Evolutionary conservation across 2,888 invertebrate species (phyloP).

Genomic region (Drosophila recens): DNA sequence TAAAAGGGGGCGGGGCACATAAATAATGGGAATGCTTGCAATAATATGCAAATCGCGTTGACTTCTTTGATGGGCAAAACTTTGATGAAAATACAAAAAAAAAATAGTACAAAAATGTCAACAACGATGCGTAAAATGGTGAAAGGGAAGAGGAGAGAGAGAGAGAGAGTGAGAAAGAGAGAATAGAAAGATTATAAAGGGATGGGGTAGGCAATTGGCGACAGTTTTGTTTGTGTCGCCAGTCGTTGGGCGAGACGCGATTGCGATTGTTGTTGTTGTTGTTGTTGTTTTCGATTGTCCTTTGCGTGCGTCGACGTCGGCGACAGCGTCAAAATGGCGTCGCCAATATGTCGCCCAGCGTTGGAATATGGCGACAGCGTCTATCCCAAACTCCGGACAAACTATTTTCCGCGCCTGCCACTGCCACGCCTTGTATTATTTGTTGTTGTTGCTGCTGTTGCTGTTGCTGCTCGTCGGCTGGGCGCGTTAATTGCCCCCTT

Average conservation of each 20-base stretch:
- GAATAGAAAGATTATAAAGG: background rate
- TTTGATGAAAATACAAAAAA: constrained; percentile 39
- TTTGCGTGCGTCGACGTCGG: constrained; percentile 65
- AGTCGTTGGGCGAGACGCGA: constrained; percentile 36
- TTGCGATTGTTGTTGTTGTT: constrained; percentile 16
- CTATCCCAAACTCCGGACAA: constrained; percentile 43
- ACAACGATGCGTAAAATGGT: constrained; percentile 7
- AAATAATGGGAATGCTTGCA: constrained; percentile 61
- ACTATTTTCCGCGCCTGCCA: constrained; percentile 46
- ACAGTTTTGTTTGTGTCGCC: constrained; percentile 62
- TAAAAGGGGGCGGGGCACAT: constrained; percentile 15
- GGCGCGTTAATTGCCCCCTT: constrained; percentile 79
- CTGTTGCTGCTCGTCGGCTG: constrained; percentile 46
- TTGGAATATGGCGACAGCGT: constrained; percentile 66
- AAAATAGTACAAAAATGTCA: constrained; percentile 30
- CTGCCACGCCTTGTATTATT: constrained; percentile 26
- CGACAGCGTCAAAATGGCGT: constrained; percentile 82
- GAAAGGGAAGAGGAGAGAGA: too few species aligned
- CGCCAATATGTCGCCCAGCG: constrained; percentile 82
- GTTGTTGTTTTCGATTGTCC: constrained; percentile 60
- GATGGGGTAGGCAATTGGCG: constrained; percentile 41
- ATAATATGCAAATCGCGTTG: constrained; percentile 70
- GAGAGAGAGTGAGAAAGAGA: background rate
- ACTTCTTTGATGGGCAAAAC: constrained; percentile 53
- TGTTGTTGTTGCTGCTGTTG: constrained; percentile 14